Evolutionary conservation across 1,140 invertebrate species (phyloP).

Genomic region (Drosophila subobscura): DNA sequence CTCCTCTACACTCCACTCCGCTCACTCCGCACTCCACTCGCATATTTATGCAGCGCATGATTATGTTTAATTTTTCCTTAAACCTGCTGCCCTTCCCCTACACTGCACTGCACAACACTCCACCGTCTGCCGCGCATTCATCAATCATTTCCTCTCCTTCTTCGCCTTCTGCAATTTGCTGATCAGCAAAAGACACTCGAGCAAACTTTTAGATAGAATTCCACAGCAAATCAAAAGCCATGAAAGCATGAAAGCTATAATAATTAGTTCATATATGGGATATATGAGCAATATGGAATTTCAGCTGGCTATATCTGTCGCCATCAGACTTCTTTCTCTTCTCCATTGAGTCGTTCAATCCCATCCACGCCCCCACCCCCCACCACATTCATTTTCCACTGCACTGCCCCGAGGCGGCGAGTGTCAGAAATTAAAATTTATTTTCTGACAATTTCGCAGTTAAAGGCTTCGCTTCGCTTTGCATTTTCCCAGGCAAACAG

Average conservation of each 20-base stretch:
- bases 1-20: neutral
- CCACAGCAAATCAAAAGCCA: no score
- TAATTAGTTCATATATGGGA: no score
- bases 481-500: slow-evolving; percentile 17
- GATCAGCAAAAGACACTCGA: no score
- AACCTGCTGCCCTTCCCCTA: slow-evolving; percentile 1
- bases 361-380: no score
- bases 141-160: neutral
- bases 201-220: no score
- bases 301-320: no score
- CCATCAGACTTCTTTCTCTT: no score
- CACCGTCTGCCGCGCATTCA: neutral
- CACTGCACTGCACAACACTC: neutral
- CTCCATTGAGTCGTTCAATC: slow-evolving; percentile 10
- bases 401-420: slow-evolving; percentile 12
- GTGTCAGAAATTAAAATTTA: slow-evolving; percentile 53
- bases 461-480: slow-evolving; percentile 36
- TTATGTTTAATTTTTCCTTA: slow-evolving; percentile 43
- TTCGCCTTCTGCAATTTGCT: neutral
- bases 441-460: slow-evolving; percentile 54
- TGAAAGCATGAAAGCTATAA: no score
- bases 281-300: no score
- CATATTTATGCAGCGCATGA: slow-evolving; percentile 46
- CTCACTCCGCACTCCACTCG: slow-evolving; percentile 10
- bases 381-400: slow-evolving; percentile 8